phyloP scores from a whole-genome alignment of 1,140 invertebrate genomes.

The Trialeurodes vaporariorum region DNA sequence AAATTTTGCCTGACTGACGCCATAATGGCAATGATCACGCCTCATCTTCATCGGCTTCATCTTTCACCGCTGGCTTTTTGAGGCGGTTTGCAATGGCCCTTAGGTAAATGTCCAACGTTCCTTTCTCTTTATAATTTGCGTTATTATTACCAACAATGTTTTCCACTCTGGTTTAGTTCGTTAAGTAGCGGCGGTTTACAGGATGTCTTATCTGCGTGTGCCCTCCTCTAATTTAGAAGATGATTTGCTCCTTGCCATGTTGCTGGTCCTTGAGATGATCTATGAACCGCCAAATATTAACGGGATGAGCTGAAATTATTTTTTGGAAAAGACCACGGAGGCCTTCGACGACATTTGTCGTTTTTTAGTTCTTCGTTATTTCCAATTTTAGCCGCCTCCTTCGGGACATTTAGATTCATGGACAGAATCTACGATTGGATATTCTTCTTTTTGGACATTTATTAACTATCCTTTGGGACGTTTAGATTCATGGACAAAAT shows the following conservation, averaged over 20 bases:
- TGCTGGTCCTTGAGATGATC: background rate
- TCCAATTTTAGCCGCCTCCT: no score
- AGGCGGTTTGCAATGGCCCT: background rate
- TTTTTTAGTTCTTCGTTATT: background rate
- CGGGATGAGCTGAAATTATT: background rate
- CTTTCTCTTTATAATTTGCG: background rate
- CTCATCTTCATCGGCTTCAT: background rate
- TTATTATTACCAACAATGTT: background rate
- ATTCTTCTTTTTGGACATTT: background rate
- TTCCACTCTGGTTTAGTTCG: background rate
- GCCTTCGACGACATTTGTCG: background rate
- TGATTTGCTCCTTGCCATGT: background rate
- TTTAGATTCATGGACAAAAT: slow-evolving; percentile 1
- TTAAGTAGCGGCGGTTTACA: background rate
- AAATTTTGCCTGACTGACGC: background rate
- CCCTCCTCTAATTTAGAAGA: background rate
- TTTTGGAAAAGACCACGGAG: background rate
- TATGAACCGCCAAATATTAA: background rate
- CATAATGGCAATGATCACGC: background rate
- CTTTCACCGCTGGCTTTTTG: background rate
- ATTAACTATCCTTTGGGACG: background rate
- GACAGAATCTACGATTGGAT: background rate
- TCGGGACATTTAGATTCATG: background rate
- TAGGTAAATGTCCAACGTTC: background rate
- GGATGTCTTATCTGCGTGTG: background rate